Percentiles rank a stretch among this genome's conserved stretches.
phyloP scores from a whole-genome alignment of 2,888 invertebrate species.

The Empis livida region DNA sequence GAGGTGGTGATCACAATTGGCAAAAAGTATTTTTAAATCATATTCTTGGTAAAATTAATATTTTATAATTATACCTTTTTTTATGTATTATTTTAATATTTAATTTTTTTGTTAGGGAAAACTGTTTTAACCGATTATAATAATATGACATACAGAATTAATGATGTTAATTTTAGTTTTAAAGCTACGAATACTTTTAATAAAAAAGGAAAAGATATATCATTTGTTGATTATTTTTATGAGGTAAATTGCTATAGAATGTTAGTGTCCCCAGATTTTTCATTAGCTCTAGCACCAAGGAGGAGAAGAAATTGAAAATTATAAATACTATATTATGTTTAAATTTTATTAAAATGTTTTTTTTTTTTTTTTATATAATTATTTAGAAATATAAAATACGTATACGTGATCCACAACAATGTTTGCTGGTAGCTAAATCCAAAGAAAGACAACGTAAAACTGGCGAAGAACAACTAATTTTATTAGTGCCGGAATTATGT shows the following conservation, averaged over 20 bases:
- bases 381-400: conserved; percentile 55
- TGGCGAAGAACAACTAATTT: conserved; percentile 47
- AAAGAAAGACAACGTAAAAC: conserved; percentile 53
- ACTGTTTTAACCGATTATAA: conserved; percentile 65
- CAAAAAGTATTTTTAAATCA: conserved; percentile 42
- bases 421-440: conserved; percentile 60
- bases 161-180: conserved; percentile 55
- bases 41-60: conserved; percentile 36
- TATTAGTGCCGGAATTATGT: conserved; percentile 78
- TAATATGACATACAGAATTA: conserved; percentile 47
- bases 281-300: too few species aligned
- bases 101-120: conserved; percentile 16
- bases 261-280: too few species aligned
- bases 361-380: too few species aligned
- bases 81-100: background rate
- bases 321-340: too few species aligned
- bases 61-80: background rate
- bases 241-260: conserved; percentile 40
- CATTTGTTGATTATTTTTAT: conserved; percentile 53
- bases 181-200: conserved; percentile 50
- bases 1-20: conserved; percentile 32
- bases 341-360: too few species aligned
- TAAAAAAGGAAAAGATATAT: conserved; percentile 43
- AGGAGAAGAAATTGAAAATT: too few species aligned
- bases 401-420: conserved; percentile 55